Percentiles rank a stretch among this genome's conserved stretches.
phyloP scores from a whole-genome alignment of 2,888 invertebrate species.

The Drosophila emarginata region DNA sequence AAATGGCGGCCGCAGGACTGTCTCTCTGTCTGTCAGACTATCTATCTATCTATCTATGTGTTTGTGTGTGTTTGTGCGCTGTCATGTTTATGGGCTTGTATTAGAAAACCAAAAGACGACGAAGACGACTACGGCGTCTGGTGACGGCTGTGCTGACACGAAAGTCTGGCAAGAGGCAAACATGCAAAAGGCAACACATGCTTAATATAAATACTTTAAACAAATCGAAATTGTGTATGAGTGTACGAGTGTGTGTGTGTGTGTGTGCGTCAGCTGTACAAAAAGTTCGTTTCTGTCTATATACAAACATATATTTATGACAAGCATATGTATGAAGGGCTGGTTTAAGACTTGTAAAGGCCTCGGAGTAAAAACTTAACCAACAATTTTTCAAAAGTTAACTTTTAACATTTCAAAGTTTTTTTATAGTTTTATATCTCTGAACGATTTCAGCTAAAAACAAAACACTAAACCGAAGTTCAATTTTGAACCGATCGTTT shows the following conservation, averaged over 20 bases:
- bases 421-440: no score
- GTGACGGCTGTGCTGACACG: slow-evolving; percentile 68
- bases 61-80: slow-evolving; percentile 27
- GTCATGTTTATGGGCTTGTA: slow-evolving; percentile 46
- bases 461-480: no score
- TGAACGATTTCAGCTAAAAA: no score
- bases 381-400: not conserved
- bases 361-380: not conserved
- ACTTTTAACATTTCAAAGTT: no score
- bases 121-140: slow-evolving; percentile 8
- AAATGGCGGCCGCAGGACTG: slow-evolving; percentile 51
- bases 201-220: slow-evolving; percentile 59
- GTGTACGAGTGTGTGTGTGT: not conserved
- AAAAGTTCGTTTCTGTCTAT: slow-evolving; percentile 40
- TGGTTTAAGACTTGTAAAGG: not conserved
- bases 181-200: slow-evolving; percentile 59
- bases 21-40: slow-evolving; percentile 1
- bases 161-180: slow-evolving; percentile 59
- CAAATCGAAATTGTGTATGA: slow-evolving; percentile 55
- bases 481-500: no score
- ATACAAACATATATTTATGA: not conserved
- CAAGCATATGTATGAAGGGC: not conserved
- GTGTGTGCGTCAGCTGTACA: slow-evolving; percentile 30
- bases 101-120: slow-evolving; percentile 45
- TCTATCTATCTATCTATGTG: slow-evolving; percentile 14